Percentiles rank a stretch among this genome's conserved stretches.
These are phyloP conservation scores for Aleiodes sp. DNA, from an alignment of 1,140 invertebrate species.

Conservation along the genomic window DNA sequence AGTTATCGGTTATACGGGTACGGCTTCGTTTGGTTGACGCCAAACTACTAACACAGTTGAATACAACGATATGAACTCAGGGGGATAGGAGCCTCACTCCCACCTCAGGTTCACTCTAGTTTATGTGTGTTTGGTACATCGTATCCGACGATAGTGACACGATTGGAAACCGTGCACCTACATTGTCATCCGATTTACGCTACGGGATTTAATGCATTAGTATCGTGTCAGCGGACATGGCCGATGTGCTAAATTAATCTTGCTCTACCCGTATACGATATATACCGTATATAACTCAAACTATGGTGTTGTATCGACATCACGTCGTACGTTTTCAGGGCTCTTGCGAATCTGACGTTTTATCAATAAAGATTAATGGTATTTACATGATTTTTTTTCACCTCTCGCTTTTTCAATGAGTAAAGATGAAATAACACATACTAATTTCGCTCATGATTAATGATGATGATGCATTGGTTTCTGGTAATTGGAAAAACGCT, in stretches of 20 bases:
- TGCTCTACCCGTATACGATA: conserved; percentile 26
- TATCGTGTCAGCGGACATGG: conserved; percentile 51
- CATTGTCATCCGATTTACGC: conserved; percentile 62
- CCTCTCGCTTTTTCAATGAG: conserved; percentile 2
- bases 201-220: conserved; percentile 49
- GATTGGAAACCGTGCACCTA: conserved; percentile 61
- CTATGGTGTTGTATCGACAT: background rate
- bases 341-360: background rate
- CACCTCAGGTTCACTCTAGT: background rate
- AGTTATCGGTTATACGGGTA: conserved; percentile 8
- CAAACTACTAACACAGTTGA: background rate
- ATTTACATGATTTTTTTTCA: too few relatives aligned
- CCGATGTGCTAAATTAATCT: conserved; percentile 60
- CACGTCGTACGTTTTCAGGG: background rate
- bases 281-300: background rate
- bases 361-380: background rate
- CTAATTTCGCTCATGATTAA: background rate
- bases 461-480: too few relatives aligned
- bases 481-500: too few relatives aligned
- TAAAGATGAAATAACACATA: background rate
- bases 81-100: background rate
- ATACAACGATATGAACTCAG: conserved; percentile 28
- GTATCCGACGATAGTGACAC: conserved; percentile 39
- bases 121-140: background rate
- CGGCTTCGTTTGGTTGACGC: background rate